phyloP scores from a whole-genome alignment of 2,113 vertebrate genomes.

The Meriones unguiculatus region DNA sequence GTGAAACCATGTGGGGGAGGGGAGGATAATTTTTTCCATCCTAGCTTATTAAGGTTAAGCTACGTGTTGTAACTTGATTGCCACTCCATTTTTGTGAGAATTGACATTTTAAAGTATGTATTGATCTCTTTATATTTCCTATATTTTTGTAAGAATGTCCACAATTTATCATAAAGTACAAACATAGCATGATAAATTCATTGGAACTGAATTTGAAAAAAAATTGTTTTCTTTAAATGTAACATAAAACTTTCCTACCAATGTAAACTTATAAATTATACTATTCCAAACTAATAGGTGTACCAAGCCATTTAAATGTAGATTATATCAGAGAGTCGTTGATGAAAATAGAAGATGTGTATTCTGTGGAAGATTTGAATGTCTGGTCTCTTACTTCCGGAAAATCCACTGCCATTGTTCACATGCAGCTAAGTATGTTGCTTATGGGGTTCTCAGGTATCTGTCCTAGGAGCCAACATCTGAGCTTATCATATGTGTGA shows the following conservation, averaged over 20 bases:
- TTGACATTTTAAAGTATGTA: conserved; percentile 20
- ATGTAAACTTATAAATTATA: conserved; percentile 52
- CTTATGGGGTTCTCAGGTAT: not conserved
- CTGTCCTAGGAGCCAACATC: not conserved
- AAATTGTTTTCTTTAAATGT: conserved; percentile 44
- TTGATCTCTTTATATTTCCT: conserved; percentile 42
- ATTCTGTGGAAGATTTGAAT: conserved; percentile 96
- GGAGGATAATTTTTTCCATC: not conserved
- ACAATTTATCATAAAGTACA: conserved; percentile 55
- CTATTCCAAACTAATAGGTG: conserved; percentile 87
- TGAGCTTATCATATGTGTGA: conserved; percentile 21
- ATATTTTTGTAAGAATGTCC: not conserved
- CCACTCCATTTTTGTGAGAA: conserved; percentile 47
- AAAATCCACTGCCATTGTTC: conserved; percentile 94
- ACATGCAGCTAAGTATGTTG: conserved; percentile 94
- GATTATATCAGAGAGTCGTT: conserved; percentile 93
- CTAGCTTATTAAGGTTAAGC: conserved; percentile 45
- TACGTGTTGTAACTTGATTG: conserved; percentile 50
- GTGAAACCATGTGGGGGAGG: not conserved
- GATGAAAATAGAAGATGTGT: conserved; percentile 95
- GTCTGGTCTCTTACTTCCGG: conserved; percentile 96
- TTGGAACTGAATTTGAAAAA: conserved; percentile 59
- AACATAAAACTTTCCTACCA: conserved; percentile 25
- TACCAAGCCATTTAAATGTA: conserved; percentile 93
- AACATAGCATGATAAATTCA: conserved; percentile 2